Evolutionary conservation across 1,140 invertebrate genomes (phyloP).

Genomic region (Lasioglossum albipes): DNA sequence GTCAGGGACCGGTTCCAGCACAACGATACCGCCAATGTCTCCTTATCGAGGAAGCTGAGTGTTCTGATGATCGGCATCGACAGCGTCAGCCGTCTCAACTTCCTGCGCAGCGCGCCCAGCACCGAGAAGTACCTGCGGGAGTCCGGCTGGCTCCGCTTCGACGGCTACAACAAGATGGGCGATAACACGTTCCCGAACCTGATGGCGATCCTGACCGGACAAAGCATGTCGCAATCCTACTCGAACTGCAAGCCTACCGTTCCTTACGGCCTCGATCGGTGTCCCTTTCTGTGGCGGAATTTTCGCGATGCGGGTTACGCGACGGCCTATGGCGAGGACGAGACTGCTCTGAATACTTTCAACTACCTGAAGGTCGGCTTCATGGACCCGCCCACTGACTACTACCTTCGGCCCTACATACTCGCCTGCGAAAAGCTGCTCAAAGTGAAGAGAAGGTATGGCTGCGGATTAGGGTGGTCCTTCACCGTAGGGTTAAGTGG

Average conservation of each 20-base stretch:
- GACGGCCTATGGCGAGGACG: conserved; percentile 91
- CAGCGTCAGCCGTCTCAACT: conserved; percentile 89
- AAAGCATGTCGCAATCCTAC: conserved; percentile 78
- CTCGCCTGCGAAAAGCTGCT: conserved; percentile 83
- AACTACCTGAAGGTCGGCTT: conserved; percentile 92
- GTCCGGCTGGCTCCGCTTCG: conserved; percentile 81
- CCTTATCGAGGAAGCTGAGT: conserved; percentile 78
- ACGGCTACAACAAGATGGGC: conserved; percentile 85
- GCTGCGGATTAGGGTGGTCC: too few relatives aligned
- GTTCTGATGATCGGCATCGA: conserved; percentile 90
- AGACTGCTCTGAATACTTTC: conserved; percentile 87
- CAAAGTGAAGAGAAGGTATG: conserved; percentile 78
- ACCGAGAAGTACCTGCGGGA: conserved; percentile 84
- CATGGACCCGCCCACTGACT: conserved; percentile 88
- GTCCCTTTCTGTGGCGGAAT: conserved; percentile 90
- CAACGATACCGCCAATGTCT: not conserved
- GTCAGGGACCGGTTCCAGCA: conserved; percentile 67
- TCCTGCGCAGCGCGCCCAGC: conserved; percentile 87
- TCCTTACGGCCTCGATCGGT: conserved; percentile 81
- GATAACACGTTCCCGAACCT: conserved; percentile 92
- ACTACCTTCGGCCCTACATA: conserved; percentile 89
- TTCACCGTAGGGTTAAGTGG: too few relatives aligned
- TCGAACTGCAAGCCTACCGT: conserved; percentile 79
- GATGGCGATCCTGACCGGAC: conserved; percentile 87
- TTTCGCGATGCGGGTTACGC: conserved; percentile 86